Base-by-base conservation (phyloP, 2,113 vertebrate species). In the Sisor rabdophorus region DNA sequence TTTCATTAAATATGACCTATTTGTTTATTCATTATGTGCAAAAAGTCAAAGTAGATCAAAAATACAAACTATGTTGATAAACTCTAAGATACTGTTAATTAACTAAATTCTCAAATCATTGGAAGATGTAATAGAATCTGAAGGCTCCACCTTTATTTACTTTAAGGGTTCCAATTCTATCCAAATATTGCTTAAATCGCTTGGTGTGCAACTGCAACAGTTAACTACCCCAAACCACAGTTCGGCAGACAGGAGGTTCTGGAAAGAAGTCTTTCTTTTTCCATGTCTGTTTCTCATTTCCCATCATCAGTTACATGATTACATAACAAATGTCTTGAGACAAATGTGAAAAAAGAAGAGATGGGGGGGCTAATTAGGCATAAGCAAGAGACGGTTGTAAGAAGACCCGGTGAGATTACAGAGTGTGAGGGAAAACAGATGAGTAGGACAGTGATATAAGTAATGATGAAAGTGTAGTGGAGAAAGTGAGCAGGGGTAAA, bases 401-500 rank as follows among this genome's bases (percentile, higher is more conserved):
- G 53, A n/a, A 36, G 19, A 63, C n/a, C 19, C 9, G 47, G 48
- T 64, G 61, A 63, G 24, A 63, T 64, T 10, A 71, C 22, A 63
- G 65, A 60, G 56, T 30, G 56, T 11, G 17, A 63, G 11, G 20
- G 67, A 40, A 55, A 55, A 44, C 58, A 52, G 54, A 28, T 26
- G 48, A 54, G 48, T 63, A 7, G 50, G 67, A 54, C 56, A 26
- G 68, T 28, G 26, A 53, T 60, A 77, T 71, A 56, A 52, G 67
- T 71, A 50, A 61, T 36, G 56, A 61, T 53, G 50, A 48, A 36
- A 63, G 58, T 53, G 44, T 26, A 61, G 58, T 19, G 30, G 53
- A 75, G 48, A 78, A 22, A 72, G 67, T 60, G 54, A 73, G 59
- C 63, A 70, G 47, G 61, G 82, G 80, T 85, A 80, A 20, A 69